Evolutionary conservation across 2,113 vertebrate genomes (phyloP), one percentile per base, ranked within the genome.

Genomic region (Pterocles orientalis): DNA sequence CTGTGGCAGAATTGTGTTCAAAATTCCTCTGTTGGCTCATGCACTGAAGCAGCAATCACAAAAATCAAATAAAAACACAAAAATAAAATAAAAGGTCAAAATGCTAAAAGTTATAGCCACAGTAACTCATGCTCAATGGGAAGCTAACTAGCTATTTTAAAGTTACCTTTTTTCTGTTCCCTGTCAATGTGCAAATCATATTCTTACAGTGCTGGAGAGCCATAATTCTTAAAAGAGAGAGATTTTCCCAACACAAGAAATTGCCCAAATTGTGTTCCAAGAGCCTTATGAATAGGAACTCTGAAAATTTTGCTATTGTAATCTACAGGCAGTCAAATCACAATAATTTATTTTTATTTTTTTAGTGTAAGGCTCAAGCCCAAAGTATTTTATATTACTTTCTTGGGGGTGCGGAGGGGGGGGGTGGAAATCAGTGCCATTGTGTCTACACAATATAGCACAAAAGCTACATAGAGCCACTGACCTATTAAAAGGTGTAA

Each of bases 81-180:
- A 93, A 93, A 86, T 61, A 58, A 82, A 94, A 77, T 45, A 64
- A 83, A 93, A 91, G 23, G 34, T 84, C 72, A 94, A 94, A 95
- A 92, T 82, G 10, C 47, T 78, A 85, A 76, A 84, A 92, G 41
- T 65, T 95, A 53, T 20, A 78, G 34, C 75, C 68, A 57, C 41
- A 76, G 33, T 80, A 95, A 81, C 18, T 91, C 72, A 56, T 18
- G 31, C 25, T 88, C 53, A 68, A n/a, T 43, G 18, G 79, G 88
- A 90, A 53, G 24, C 48, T 92, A 87, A 83, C 71, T 53, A 86
- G 39, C 36, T 86, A 26, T 86, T 92, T 85, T 3, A 87, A 94
- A 97, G 80, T 7, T 14, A 75, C 12, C 2, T 23, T 68, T 71
- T 80, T 54, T n/a, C 33, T 92, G 19, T 47, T 93, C 48, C 28